phyloP scores from a whole-genome alignment of 2,888 invertebrate genomes.

The Tachina lurida region DNA sequence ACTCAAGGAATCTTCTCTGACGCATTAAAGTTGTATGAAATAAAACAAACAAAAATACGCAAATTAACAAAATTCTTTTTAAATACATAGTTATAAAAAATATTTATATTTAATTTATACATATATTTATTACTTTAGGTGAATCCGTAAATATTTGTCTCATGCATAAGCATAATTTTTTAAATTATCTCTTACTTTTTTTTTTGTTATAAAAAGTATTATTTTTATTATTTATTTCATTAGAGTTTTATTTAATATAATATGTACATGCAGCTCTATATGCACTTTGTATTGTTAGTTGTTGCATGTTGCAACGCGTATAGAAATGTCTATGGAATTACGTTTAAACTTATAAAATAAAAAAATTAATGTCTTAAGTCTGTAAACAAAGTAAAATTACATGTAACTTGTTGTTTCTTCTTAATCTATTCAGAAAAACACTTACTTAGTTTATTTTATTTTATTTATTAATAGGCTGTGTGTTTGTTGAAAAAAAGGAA shows the following conservation, averaged over 20 bases:
- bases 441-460: constrained; percentile 73
- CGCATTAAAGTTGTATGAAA: constrained; percentile 24
- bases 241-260: constrained; percentile 35
- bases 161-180: not conserved
- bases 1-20: constrained; percentile 57
- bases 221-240: constrained; percentile 21
- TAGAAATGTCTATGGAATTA: constrained; percentile 60
- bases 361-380: constrained; percentile 39
- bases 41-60: constrained; percentile 21
- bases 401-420: constrained; percentile 27
- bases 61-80: constrained; percentile 42
- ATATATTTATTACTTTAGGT: constrained; percentile 4
- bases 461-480: constrained; percentile 57
- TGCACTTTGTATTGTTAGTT: constrained; percentile 26
- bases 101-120: constrained; percentile 31
- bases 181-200: constrained; percentile 9
- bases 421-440: constrained; percentile 65
- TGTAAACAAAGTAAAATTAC: constrained; percentile 48
- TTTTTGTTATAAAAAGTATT: constrained; percentile 8
- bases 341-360: constrained; percentile 42
- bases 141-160: constrained; percentile 51
- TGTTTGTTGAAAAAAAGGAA: constrained; percentile 72
- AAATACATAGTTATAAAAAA: constrained; percentile 56
- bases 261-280: constrained; percentile 55
- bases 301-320: constrained; percentile 53